Percentiles rank a stretch among this genome's conserved stretches.
Evolutionary conservation across 64 coral and sea anemone genomes (phyloP).

Genomic region (Stichodactyla mertensii): DNA sequence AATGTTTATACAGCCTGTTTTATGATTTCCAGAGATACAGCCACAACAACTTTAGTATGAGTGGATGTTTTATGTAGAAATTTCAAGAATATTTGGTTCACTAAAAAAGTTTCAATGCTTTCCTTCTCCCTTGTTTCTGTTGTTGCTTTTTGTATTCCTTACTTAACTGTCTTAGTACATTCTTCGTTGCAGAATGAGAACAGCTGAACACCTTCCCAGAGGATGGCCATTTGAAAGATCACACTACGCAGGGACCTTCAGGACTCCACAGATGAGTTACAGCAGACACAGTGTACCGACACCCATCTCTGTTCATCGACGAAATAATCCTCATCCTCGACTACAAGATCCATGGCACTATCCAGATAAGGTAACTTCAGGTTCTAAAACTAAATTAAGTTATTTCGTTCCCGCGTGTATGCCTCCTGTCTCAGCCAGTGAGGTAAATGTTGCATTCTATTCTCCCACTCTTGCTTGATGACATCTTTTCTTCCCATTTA

Average conservation of each 20-base stretch:
- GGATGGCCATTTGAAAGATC: constrained; percentile 64
- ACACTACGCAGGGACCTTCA: constrained; percentile 50
- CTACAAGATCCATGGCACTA: constrained; percentile 48
- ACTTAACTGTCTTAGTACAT: too few species aligned
- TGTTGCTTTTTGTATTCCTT: too few species aligned
- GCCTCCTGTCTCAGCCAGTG: too few species aligned
- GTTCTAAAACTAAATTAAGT: too few species aligned
- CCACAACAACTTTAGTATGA: too few species aligned
- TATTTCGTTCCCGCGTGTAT: too few species aligned
- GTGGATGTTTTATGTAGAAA: too few species aligned
- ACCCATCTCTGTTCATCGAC: constrained; percentile 50
- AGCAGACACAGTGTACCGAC: constrained; percentile 40
- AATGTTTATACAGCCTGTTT: too few species aligned
- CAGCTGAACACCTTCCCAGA: constrained; percentile 47
- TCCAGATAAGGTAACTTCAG: constrained; percentile 44
- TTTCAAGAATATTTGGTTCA: not conserved
- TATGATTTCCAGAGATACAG: not conserved
- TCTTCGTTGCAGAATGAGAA: constrained; percentile 36
- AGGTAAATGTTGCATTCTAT: too few species aligned
- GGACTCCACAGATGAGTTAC: constrained; percentile 50
- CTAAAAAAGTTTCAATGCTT: not conserved
- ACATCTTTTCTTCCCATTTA: too few species aligned
- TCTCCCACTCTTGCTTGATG: too few species aligned
- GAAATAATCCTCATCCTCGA: constrained; percentile 59
- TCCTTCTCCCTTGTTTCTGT: too few species aligned